phyloP scores from a whole-genome alignment of 2,888 invertebrate genomes.

The Bellardia bayeri region DNA sequence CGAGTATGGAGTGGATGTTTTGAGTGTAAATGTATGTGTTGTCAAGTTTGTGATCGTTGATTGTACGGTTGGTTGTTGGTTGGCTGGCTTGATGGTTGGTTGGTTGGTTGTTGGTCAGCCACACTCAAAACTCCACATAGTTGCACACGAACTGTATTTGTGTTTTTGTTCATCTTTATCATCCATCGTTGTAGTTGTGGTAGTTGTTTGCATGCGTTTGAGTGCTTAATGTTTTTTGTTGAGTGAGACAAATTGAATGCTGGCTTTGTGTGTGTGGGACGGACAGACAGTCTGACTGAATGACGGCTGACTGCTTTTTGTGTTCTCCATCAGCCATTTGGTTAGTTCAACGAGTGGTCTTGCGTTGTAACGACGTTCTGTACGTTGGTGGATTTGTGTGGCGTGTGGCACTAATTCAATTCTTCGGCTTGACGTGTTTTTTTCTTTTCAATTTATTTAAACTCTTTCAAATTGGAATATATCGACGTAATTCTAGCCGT shows the following conservation, averaged over 20 bases:
- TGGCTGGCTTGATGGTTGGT: conserved; percentile 50
- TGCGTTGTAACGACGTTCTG: conserved; percentile 75
- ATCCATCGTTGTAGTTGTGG: background rate
- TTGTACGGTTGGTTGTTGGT: conserved; percentile 51
- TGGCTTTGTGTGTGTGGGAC: conserved; percentile 38
- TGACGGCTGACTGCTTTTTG: conserved; percentile 42
- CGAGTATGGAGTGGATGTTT: conserved; percentile 1
- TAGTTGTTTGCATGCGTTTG: conserved; percentile 36
- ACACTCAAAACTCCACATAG: conserved; percentile 17
- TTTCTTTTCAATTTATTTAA: conserved; percentile 40
- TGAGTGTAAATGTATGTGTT: conserved; percentile 4
- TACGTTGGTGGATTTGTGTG: conserved; percentile 71
- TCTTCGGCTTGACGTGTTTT: conserved; percentile 63
- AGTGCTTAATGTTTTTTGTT: conserved; percentile 37
- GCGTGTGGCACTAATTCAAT: conserved; percentile 68
- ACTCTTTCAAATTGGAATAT: conserved; percentile 47
- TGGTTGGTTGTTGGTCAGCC: conserved; percentile 46
- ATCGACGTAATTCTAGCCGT: conserved; percentile 40
- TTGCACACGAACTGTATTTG: background rate
- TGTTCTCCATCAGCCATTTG: conserved; percentile 61
- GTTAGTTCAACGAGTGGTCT: conserved; percentile 76
- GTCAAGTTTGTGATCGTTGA: conserved; percentile 56
- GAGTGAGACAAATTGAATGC: conserved; percentile 40
- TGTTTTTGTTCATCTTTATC: conserved; percentile 10
- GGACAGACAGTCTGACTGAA: conserved; percentile 18